These are phyloP conservation scores for Charadrius vociferus DNA, from an alignment of 2,113 vertebrate genomes.

Conservation along the genomic window DNA sequence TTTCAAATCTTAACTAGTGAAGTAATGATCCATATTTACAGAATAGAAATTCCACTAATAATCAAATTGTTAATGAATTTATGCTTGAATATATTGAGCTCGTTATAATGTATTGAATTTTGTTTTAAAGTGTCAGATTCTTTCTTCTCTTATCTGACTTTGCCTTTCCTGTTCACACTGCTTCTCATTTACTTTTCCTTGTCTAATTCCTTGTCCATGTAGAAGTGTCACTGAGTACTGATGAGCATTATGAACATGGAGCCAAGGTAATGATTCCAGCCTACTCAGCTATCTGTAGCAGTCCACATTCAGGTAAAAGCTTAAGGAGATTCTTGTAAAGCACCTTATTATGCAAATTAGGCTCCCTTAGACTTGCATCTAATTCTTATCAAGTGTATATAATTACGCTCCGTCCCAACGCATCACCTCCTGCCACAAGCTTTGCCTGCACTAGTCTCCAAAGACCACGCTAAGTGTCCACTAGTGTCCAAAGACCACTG, in stretches of 20 bases:
- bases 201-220: neutral
- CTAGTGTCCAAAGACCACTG: too few species aligned
- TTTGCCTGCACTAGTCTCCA: neutral
- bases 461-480: accelerated
- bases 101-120: neutral
- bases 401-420: accelerated
- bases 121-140: neutral
- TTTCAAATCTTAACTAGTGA: neutral
- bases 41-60: neutral
- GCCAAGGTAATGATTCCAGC: neutral
- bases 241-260: neutral
- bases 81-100: neutral
- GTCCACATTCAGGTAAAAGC: neutral
- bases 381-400: neutral
- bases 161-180: neutral
- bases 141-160: neutral
- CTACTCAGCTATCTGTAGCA: neutral
- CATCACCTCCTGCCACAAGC: neutral
- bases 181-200: neutral
- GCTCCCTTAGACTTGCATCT: neutral
- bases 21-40: neutral
- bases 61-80: neutral
- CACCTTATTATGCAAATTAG: neutral
- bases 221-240: neutral
- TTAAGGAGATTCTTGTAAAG: neutral